Evolutionary conservation across 1,140 invertebrate genomes (phyloP).

Genomic region (Heterodera schachtii): DNA sequence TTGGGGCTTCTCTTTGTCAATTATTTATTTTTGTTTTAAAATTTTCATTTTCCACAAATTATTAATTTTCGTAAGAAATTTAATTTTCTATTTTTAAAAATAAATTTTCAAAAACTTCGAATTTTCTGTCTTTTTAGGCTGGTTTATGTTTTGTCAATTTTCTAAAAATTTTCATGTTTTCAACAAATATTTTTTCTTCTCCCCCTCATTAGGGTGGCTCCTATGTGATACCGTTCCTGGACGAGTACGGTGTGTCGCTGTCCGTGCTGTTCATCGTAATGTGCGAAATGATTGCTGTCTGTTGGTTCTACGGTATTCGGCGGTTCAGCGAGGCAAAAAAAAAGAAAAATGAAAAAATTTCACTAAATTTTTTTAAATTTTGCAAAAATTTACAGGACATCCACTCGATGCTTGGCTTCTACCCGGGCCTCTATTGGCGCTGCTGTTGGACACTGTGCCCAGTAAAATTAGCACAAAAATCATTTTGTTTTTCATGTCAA

Average conservation of each 20-base stretch:
- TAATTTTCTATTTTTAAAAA: no score
- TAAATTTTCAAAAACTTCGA: no score
- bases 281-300: conserved; percentile 83
- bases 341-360: neutral
- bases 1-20: no score
- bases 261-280: conserved; percentile 84
- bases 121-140: no score
- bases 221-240: conserved; percentile 82
- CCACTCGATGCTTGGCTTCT: conserved; percentile 87
- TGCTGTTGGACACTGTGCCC: conserved; percentile 90
- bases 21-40: no score
- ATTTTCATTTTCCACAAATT: no score
- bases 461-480: conserved; percentile 17
- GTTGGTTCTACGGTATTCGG: conserved; percentile 86
- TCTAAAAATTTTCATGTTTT: no score
- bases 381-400: conserved; percentile 72
- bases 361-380: neutral
- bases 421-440: conserved; percentile 84
- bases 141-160: no score
- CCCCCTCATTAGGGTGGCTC: conserved; percentile 76
- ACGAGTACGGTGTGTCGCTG: conserved; percentile 80
- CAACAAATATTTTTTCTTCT: no score
- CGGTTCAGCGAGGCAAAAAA: conserved; percentile 77
- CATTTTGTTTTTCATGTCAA: conserved; percentile 70
- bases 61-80: no score